Evolutionary conservation across 2,888 invertebrate genomes (phyloP).

Genomic region (Drosophila meridionalis): DNA sequence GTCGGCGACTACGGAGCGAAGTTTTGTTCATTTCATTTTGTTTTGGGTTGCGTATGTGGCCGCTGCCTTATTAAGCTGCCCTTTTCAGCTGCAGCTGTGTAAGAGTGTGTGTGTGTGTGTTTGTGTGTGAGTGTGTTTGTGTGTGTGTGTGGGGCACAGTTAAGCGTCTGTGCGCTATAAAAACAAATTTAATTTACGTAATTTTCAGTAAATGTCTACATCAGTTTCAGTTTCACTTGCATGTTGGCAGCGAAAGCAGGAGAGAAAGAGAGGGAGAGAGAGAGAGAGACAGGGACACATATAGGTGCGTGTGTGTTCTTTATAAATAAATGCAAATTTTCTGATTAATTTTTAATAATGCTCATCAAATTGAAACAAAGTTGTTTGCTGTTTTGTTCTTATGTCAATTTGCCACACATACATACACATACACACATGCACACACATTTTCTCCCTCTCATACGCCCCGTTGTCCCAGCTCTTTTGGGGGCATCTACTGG

Average conservation of each 20-base stretch:
- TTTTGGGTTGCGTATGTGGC: constrained; percentile 54
- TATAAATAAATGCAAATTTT: constrained; percentile 72
- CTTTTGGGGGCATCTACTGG: not conserved
- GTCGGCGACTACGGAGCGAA: constrained; percentile 43
- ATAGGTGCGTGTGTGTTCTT: constrained; percentile 7
- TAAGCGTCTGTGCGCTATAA: constrained; percentile 73
- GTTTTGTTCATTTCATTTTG: constrained; percentile 72
- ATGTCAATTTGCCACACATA: constrained; percentile 42
- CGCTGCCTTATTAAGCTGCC: constrained; percentile 69
- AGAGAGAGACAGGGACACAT: not conserved
- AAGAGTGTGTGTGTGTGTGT: constrained; percentile 13
- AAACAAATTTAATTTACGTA: constrained; percentile 81
- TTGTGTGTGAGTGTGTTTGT: constrained; percentile 23
- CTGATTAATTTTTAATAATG: constrained; percentile 80
- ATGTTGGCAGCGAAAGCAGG: constrained; percentile 15
- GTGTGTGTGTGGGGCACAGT: constrained; percentile 41
- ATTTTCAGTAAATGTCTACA: constrained; percentile 80
- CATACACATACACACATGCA: not conserved
- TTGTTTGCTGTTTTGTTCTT: constrained; percentile 27
- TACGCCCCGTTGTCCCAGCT: constrained; percentile 35
- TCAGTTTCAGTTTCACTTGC: constrained; percentile 74
- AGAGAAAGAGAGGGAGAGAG: not conserved
- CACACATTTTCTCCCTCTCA: constrained; percentile 10
- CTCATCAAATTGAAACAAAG: constrained; percentile 66
- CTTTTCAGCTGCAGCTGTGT: constrained; percentile 41